Conservation (phyloP, 2,888 invertebrate species). For the Volucella zonaria region DNA sequence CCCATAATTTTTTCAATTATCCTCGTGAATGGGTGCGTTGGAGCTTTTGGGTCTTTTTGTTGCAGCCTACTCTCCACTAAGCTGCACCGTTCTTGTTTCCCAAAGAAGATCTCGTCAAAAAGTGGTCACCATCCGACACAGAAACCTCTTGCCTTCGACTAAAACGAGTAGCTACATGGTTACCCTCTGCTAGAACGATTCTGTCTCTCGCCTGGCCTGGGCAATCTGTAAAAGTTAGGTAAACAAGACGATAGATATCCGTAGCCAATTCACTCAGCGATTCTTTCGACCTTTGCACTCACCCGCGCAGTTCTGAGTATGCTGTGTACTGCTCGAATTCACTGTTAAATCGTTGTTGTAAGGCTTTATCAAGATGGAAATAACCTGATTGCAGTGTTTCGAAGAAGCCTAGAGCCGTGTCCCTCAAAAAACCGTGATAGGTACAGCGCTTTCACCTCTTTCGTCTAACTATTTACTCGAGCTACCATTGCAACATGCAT, state of each 20-base stretch:
- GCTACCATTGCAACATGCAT: neutral
- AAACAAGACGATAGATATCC: slow-evolving; percentile 24
- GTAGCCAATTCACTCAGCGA: slow-evolving; percentile 22
- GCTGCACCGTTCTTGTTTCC: slow-evolving; percentile 20
- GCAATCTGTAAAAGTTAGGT: slow-evolving; percentile 17
- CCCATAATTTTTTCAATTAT: no score
- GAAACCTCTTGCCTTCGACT: slow-evolving; percentile 1
- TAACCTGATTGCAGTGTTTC: slow-evolving; percentile 1
- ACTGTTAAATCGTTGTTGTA: neutral
- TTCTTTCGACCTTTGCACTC: slow-evolving; percentile 10
- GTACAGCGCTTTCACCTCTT: neutral
- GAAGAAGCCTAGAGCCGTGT: neutral
- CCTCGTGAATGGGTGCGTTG: neutral
- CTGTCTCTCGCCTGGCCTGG: slow-evolving; percentile 5
- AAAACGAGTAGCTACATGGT: neutral
- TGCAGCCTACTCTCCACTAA: neutral
- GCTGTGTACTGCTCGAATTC: slow-evolving; percentile 12
- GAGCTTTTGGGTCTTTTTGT: neutral
- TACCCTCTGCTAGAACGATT: no score
- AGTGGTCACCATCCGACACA: slow-evolving; percentile 11
- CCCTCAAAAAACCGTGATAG: neutral
- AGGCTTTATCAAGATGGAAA: neutral
- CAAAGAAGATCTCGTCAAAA: neutral
- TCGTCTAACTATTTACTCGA: neutral
- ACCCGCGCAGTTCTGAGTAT: slow-evolving; percentile 9